Base-by-base conservation (phyloP, 2,797 vertebrate genomes). In the Rhinichthys osculus region DNA sequence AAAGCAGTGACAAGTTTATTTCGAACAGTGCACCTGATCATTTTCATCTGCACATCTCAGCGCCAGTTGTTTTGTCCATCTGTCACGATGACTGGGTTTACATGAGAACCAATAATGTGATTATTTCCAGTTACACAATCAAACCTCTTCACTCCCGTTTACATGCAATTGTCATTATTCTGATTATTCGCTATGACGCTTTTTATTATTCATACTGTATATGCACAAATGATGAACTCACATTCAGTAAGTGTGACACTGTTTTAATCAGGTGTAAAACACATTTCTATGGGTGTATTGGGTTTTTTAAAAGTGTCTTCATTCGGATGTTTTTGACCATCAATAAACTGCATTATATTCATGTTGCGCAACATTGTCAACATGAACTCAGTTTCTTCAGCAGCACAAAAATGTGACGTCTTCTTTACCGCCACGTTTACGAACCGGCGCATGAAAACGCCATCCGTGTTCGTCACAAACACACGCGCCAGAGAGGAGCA, bases 41-140 rank as follows among this genome's bases (percentile, higher is more conserved):
- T 77, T 38, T 77, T 8, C n/a, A 77, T 77, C 50, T 14, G 73
- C 47, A 35, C 30, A 76, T 35, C 52, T 76, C 73, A 23, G 30
- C 50, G 0, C 19, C 30, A 23, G 30, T 35, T 54, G 9, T 54
- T 54, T 35, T 35, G 14, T 23, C 4, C 30, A 76, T 64, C 59
- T 7, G 47, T 76, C 17, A 21, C 30, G 4, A 44, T 64, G 27
- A 64, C 11, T 64, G 11, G 13, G 5, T 30, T 14, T 64, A 64
- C n/a, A 6, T 14, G n/a, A 14, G 13, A 5, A 62, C n/a, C 11
- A 30, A 30, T 64, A 6, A 3, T 3, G 13, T 16, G 62, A 64
- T 30, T 30, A 64, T 64, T 27, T 59, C n/a, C 59, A 62, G n/a
- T 66, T 33, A 66, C n/a, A 30, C 13, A 27, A 64, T 4, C 54